These are phyloP conservation scores for Lithophane leautieri DNA, from an alignment of 2,888 invertebrate species.

Conservation along the genomic window DNA sequence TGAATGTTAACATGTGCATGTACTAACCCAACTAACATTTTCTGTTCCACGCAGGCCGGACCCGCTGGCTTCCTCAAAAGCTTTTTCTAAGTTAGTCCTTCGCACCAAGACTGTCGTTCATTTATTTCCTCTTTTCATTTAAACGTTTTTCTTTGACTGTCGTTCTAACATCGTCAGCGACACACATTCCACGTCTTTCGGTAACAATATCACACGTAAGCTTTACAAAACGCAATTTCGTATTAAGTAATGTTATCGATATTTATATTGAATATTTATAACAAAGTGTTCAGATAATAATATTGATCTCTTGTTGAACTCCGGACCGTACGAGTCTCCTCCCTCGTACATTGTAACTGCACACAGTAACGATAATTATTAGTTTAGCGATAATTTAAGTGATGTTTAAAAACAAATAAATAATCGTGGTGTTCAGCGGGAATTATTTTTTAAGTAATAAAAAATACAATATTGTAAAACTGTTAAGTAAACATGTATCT, in stretches of 20 bases:
- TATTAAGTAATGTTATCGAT: conserved; percentile 76
- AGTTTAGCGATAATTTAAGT: conserved; percentile 88
- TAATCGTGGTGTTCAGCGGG: conserved; percentile 89
- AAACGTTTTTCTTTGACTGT: conserved; percentile 81
- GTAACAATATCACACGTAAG: conserved; percentile 76
- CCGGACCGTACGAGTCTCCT: conserved; percentile 74
- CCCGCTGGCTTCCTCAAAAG: conserved; percentile 98
- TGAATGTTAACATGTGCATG: conserved; percentile 33
- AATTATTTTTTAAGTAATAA: conserved; percentile 88
- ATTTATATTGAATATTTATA: conserved; percentile 81
- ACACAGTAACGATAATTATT: conserved; percentile 87
- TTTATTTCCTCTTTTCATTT: conserved; percentile 86
- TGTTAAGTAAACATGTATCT: conserved; percentile 89
- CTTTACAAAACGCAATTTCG: conserved; percentile 82
- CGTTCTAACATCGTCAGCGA: conserved; percentile 80
- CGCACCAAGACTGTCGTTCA: conserved; percentile 89
- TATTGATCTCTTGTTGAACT: conserved; percentile 80
- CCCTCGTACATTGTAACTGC: conserved; percentile 82
- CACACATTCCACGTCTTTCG: conserved; percentile 82
- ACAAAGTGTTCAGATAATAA: conserved; percentile 89
- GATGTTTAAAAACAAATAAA: conserved; percentile 83
- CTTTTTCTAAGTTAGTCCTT: conserved; percentile 95
- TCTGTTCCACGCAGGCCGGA: conserved; percentile 93
- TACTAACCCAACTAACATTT: conserved; percentile 76
- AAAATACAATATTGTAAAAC: conserved; percentile 87